These are phyloP conservation scores for Ceyx margarethae DNA, from an alignment of 2,113 vertebrate species.

Conservation along the genomic window DNA sequence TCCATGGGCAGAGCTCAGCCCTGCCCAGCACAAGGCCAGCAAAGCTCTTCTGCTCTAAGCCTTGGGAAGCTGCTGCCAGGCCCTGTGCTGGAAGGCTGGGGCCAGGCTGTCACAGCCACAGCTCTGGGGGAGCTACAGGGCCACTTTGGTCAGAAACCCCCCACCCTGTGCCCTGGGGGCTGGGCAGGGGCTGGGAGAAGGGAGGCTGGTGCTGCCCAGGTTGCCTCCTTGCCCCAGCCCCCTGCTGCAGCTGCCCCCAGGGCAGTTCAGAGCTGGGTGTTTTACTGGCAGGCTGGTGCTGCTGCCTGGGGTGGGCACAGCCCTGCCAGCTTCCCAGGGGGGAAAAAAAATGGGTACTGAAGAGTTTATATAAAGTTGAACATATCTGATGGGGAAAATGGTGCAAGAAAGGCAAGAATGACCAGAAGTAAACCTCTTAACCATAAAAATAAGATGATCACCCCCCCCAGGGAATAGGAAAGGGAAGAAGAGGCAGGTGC, in stretches of 20 bases:
- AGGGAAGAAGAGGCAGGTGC: neutral
- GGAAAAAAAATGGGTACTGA: neutral
- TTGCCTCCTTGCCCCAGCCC: neutral
- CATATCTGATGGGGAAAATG: neutral
- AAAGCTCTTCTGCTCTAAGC: slow-evolving; percentile 61
- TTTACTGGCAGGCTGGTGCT: neutral
- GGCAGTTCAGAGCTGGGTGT: fast-evolving
- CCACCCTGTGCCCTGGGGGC: neutral
- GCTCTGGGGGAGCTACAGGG: slow-evolving; percentile 71
- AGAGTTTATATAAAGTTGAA: neutral
- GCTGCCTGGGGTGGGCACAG: neutral
- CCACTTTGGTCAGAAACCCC: slow-evolving; percentile 59
- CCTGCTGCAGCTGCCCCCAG: neutral
- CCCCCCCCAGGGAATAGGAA: neutral
- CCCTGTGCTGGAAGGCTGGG: slow-evolving; percentile 58
- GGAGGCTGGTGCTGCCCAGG: neutral
- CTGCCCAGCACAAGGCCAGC: neutral
- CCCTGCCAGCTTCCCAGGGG: neutral
- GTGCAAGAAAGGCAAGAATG: neutral
- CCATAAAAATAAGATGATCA: fast-evolving
- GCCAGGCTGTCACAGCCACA: slow-evolving; percentile 68
- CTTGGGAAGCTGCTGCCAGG: slow-evolving; percentile 55
- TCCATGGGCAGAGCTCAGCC: neutral
- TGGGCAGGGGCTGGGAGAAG: fast-evolving
- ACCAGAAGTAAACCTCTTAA: neutral